Percentiles rank a stretch among this genome's conserved stretches.
phyloP scores from a whole-genome alignment of 2,113 vertebrate species.

The Coryphaenoides rupestris region DNA sequence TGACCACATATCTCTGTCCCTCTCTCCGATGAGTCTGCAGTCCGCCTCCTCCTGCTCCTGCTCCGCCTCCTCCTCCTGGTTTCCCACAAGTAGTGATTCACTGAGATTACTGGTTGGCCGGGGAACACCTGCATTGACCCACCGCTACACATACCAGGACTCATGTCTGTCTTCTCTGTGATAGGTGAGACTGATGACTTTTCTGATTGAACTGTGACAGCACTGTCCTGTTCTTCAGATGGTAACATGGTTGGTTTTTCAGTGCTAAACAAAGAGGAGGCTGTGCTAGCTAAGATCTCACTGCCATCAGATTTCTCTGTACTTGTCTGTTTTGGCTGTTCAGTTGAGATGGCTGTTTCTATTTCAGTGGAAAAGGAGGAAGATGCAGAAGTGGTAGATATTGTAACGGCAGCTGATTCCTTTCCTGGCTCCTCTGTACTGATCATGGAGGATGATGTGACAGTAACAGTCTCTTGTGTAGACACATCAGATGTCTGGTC shows the following conservation, averaged over 20 bases:
- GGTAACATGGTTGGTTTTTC: background rate
- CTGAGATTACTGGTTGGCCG: constrained; percentile 56
- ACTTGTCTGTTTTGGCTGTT: background rate
- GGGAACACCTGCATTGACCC: constrained; percentile 64
- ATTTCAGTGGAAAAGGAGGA: no score
- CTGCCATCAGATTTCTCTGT: background rate
- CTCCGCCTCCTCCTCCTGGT: no score
- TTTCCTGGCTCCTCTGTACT: background rate
- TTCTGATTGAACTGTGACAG: background rate
- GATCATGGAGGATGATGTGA: background rate
- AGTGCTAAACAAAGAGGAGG: background rate
- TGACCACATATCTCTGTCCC: constrained; percentile 13
- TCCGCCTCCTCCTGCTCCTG: no score
- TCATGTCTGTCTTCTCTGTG: background rate
- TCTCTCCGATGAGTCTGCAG: background rate
- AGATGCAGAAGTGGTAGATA: no score
- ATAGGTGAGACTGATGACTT: background rate
- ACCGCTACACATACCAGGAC: constrained; percentile 21
- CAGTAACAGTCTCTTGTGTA: background rate
- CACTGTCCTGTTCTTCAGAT: background rate
- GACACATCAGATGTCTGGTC: background rate
- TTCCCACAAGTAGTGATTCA: constrained; percentile 23
- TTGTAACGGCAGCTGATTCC: background rate
- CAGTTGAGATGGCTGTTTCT: background rate
- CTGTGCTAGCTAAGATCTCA: background rate